Conservation (phyloP, 2,888 invertebrate species). For the Neocrepidodera transversa region DNA sequence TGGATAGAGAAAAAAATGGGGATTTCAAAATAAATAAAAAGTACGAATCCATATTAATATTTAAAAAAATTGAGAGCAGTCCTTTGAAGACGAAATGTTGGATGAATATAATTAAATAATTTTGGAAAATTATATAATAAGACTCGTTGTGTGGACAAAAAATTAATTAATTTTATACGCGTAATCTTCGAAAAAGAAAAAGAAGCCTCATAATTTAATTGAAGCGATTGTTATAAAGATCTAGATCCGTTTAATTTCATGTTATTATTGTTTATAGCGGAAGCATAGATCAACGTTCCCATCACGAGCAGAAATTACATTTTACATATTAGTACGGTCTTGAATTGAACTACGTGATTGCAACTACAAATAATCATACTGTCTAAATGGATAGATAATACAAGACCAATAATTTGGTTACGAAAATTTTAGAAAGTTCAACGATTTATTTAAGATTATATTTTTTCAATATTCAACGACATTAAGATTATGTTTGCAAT, state of each 20-base stretch:
- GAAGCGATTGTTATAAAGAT: conserved; percentile 33
- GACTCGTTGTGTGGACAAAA: no score
- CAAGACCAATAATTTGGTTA: conserved; percentile 5
- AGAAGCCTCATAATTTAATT: conserved; percentile 2
- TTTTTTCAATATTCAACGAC: no score
- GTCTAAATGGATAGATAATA: neutral
- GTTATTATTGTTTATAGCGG: conserved; percentile 43
- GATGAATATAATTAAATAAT: no score
- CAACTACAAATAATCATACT: neutral
- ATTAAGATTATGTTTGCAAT: no score
- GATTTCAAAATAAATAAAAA: no score
- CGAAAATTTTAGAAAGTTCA: conserved; percentile 3
- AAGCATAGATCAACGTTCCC: conserved; percentile 40
- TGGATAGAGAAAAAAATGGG: no score
- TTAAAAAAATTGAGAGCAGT: no score
- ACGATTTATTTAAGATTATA: neutral
- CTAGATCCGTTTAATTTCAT: conserved; percentile 37
- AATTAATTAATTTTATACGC: neutral
- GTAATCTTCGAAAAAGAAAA: neutral
- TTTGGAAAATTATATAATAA: no score
- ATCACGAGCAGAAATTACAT: conserved; percentile 14
- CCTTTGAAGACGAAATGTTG: no score
- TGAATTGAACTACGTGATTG: neutral
- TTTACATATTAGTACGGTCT: conserved; percentile 11
- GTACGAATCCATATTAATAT: no score